Percentiles rank a stretch among this genome's conserved stretches.
These are phyloP conservation scores for Salticus scenicus DNA, from an alignment of 2,888 invertebrate genomes.

Conservation along the genomic window DNA sequence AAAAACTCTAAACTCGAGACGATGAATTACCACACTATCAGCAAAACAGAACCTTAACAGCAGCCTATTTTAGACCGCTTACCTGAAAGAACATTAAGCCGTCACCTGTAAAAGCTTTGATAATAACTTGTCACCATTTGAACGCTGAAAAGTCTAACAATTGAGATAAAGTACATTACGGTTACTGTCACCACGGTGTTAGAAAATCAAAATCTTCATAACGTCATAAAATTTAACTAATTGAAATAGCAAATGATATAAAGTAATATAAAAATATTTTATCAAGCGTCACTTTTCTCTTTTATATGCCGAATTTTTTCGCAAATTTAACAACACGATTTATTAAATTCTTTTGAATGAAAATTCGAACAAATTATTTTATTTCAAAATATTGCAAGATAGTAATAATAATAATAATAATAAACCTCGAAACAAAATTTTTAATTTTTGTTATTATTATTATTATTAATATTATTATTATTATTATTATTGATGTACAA, in stretches of 20 bases:
- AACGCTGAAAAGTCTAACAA: constrained; percentile 38
- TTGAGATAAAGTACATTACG: constrained; percentile 53
- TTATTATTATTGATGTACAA: no score
- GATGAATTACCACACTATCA: constrained; percentile 66
- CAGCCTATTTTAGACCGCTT: constrained; percentile 44
- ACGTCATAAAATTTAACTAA: constrained; percentile 49
- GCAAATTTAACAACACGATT: no score
- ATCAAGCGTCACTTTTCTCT: not conserved
- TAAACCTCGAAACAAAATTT: no score
- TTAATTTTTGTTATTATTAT: no score
- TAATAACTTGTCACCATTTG: constrained; percentile 43
- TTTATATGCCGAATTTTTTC: not conserved
- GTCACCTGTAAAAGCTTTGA: constrained; percentile 56
- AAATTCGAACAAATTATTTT: no score
- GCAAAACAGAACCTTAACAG: constrained; percentile 32
- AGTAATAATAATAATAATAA: no score
- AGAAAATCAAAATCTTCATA: constrained; percentile 36
- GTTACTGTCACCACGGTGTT: not conserved
- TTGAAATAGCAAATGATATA: constrained; percentile 11
- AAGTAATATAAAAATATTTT: not conserved
- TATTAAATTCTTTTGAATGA: no score
- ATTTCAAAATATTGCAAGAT: no score
- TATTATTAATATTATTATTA: no score
- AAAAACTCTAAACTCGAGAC: constrained; percentile 59
- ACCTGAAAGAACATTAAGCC: constrained; percentile 65